phyloP scores from a whole-genome alignment of 2,888 invertebrate species.

The Drosophila formosana region DNA sequence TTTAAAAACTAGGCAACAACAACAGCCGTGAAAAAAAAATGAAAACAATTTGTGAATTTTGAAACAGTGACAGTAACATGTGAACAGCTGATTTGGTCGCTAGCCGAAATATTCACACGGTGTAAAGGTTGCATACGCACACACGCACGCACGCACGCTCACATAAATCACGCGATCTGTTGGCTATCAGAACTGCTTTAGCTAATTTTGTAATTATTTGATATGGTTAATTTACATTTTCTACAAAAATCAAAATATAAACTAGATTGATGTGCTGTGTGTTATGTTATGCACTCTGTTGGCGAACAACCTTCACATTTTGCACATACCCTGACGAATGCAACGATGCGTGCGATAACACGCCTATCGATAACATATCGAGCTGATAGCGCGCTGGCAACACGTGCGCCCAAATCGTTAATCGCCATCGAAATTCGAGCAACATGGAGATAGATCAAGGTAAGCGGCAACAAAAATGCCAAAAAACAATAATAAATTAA shows the following conservation, averaged over 20 bases:
- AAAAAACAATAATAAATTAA: neutral
- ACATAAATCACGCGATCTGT: neutral
- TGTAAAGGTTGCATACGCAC: constrained; percentile 4
- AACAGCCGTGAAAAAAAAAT: constrained; percentile 1
- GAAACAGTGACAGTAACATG: constrained; percentile 6
- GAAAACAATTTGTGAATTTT: constrained; percentile 11
- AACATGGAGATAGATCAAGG: constrained; percentile 68
- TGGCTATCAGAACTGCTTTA: neutral
- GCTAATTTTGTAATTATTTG: neutral
- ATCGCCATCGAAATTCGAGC: constrained; percentile 50
- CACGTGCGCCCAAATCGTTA: constrained; percentile 60
- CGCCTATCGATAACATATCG: constrained; percentile 31
- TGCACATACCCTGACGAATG: neutral
- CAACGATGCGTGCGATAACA: neutral
- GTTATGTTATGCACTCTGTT: neutral
- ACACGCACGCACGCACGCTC: no score
- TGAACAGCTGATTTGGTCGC: constrained; percentile 33
- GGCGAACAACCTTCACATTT: neutral
- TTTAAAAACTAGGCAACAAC: neutral
- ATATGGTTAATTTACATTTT: neutral
- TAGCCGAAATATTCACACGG: neutral
- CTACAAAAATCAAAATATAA: no score
- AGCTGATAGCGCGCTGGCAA: constrained; percentile 8
- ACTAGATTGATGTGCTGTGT: no score
- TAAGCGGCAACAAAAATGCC: constrained; percentile 20